phyloP scores from a whole-genome alignment of 2,888 invertebrate species.

The Xanthorhoe designata region DNA sequence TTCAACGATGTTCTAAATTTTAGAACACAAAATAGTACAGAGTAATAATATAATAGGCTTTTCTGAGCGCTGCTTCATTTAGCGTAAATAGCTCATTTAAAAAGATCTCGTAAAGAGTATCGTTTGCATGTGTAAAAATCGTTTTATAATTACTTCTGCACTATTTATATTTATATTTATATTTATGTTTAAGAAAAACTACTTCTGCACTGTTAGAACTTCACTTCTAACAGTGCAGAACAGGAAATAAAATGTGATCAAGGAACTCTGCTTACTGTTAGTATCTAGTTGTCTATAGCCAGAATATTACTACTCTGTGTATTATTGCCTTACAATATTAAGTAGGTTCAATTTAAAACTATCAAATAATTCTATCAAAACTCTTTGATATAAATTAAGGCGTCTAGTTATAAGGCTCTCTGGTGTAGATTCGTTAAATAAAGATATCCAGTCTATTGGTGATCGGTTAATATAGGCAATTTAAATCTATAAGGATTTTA shows the following conservation, averaged over 20 bases:
- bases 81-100: too few relatives aligned
- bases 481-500: conserved; percentile 36
- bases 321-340: conserved; percentile 62
- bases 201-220: too few relatives aligned
- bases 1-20: conserved; percentile 64
- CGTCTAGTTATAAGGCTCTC: conserved; percentile 57
- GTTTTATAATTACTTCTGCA: too few relatives aligned
- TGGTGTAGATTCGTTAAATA: conserved; percentile 55
- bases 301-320: conserved; percentile 20
- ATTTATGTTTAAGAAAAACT: too few relatives aligned
- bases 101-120: too few relatives aligned
- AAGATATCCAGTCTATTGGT: conserved; percentile 65
- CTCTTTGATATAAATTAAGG: conserved; percentile 50
- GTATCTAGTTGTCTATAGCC: neutral
- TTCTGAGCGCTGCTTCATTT: neutral
- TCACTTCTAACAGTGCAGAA: neutral
- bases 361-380: conserved; percentile 35
- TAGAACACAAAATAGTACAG: conserved; percentile 60
- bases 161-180: too few relatives aligned
- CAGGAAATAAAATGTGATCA: neutral
- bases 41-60: conserved; percentile 2
- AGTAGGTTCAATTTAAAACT: conserved; percentile 52
- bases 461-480: conserved; percentile 54
- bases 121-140: too few relatives aligned
- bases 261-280: neutral